These are phyloP conservation scores for Pelvicachromis taeniatus DNA, from an alignment of 2,113 vertebrate species.

Conservation along the genomic window DNA sequence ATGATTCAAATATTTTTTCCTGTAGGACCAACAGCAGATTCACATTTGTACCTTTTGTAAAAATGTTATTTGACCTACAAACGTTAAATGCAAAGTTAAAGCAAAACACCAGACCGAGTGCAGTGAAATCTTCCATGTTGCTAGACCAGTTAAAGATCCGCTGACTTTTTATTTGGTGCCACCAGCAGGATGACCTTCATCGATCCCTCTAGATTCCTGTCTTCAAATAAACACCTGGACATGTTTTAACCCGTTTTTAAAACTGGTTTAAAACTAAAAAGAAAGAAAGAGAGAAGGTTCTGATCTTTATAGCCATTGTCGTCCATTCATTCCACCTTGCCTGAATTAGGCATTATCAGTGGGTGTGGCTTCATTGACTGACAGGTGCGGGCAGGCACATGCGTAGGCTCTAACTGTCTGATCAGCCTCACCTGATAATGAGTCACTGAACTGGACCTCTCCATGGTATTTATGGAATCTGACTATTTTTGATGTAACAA, in stretches of 20 bases:
- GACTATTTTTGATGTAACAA: background rate
- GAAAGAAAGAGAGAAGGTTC: background rate
- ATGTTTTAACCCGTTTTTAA: background rate
- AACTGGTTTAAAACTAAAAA: background rate
- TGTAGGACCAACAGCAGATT: background rate
- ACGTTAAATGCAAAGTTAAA: background rate
- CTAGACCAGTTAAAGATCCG: background rate
- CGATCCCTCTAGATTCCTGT: background rate
- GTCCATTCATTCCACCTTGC: background rate
- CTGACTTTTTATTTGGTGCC: background rate
- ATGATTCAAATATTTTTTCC: background rate
- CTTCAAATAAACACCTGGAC: background rate
- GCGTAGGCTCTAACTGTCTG: background rate
- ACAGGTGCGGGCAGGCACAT: fast-evolving
- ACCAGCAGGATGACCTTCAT: background rate
- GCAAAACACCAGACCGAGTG: background rate
- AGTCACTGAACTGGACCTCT: background rate
- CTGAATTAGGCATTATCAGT: background rate
- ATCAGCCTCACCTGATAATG: background rate
- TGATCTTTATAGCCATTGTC: background rate
- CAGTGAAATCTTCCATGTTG: background rate
- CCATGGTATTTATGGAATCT: background rate
- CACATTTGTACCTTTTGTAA: background rate
- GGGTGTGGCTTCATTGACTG: background rate
- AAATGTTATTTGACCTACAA: background rate